Evolutionary conservation across 2,797 vertebrate species (phyloP).

Genomic region (Clarias laeviceps): DNA sequence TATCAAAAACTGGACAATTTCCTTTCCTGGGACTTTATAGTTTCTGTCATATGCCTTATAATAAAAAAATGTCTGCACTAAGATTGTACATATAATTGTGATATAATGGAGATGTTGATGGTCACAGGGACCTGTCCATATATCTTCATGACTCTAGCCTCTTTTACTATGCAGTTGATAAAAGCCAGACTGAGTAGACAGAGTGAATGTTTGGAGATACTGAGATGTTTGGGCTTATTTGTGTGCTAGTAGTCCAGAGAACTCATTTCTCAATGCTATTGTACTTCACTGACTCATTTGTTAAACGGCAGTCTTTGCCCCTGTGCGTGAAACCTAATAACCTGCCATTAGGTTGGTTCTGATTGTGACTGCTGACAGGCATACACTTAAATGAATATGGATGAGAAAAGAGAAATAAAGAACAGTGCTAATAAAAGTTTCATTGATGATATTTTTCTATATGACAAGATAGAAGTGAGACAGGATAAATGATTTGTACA

Average conservation of each 20-base stretch:
- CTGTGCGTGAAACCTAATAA: constrained; percentile 2
- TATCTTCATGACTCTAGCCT: constrained; percentile 39
- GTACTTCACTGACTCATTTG: constrained; percentile 19
- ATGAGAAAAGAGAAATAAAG: neutral
- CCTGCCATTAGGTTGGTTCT: constrained; percentile 18
- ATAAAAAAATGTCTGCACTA: neutral
- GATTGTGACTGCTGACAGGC: constrained; percentile 1
- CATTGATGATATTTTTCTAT: neutral
- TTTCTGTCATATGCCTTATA: neutral
- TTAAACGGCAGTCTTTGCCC: constrained; percentile 3
- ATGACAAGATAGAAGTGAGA: neutral
- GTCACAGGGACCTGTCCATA: neutral
- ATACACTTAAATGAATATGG: neutral
- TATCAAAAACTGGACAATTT: neutral
- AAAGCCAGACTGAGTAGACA: neutral
- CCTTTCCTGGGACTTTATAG: neutral
- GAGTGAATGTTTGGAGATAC: neutral
- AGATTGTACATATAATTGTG: neutral
- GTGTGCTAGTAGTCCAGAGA: constrained; percentile 9
- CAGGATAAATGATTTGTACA: neutral
- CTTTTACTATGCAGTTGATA: constrained; percentile 1
- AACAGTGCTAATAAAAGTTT: neutral
- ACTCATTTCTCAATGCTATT: constrained; percentile 18
- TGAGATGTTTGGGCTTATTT: constrained; percentile 18
- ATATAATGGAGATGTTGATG: neutral